Evolutionary conservation across 2,797 vertebrate species (phyloP), one percentile per base, ranked within the genome.

Genomic region (Cynodonichthys magdalenae): DNA sequence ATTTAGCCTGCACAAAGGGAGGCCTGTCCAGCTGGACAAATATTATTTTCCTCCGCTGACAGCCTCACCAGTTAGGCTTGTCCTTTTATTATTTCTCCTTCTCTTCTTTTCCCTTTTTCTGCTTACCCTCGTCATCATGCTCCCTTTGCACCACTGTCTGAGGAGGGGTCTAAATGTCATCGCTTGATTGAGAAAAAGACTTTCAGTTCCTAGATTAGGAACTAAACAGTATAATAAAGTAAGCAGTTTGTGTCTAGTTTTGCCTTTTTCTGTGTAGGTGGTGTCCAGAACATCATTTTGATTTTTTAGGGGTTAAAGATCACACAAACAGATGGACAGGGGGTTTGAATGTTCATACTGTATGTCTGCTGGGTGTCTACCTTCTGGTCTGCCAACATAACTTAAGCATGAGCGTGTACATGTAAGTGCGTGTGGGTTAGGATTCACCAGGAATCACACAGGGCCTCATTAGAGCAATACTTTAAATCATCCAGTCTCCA

Each of bases 21-120:
- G 95, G 93, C 95, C 95, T 96, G 95, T 98, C 96, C 95, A 60
- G 93, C 94, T 95, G 96, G 95, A 98, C 96, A 98, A 98, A 98
- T 96, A 97, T 97, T 97, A 96, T 96, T 96, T 96, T 92, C 93
- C 92, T 95, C 90, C 84, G 90, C 93, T 96, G 96, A 97, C 96
- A 98, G 95, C 93, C 92, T 93, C 94, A 81, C 91, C 91, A 92
- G 93, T 94, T 95, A 95, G 96, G 93, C 94, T 94, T 83, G 91
- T 91, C 91, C 93, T 96, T 24, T 95, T 95, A 95, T 97, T 97
- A 96, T 96, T 94, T 94, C 80, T 81, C 62, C 69, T 61, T 71
- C 90, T 93, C 77, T 83, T 83, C 71, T 80, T 83, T 80, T 79
- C 19, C 19, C 81, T 75, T 77, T 79, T 69, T 80, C 74, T 62